Base-by-base conservation (phyloP, 2,113 vertebrate genomes). In the Procapra przewalskii region DNA sequence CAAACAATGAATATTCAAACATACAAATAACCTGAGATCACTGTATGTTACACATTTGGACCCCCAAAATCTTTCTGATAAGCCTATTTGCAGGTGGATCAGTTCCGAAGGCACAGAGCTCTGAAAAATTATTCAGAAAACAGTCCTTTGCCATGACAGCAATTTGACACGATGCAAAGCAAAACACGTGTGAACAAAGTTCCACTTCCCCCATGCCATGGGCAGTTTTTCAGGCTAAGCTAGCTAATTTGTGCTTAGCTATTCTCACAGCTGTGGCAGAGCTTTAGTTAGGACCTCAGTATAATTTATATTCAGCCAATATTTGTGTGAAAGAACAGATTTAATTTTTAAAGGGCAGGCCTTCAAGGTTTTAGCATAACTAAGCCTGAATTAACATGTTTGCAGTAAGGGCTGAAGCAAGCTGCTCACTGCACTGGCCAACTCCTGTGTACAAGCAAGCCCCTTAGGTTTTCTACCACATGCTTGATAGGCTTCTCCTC, bases 331-430 rank as follows among this genome's bases (percentile, higher is more conserved):
- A 98, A 98, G 95, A 86, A 94, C 75, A 77, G 54, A 90, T 97
- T 97, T 95, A 94, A 95, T 95, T 98, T 98, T 98, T 97, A 96
- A 86, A 97, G 83, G 33, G 88, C 62, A 97, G 12, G 77, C 91
- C 85, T 98, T 97, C 15, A 19, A 93, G 64, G 96, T 98, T 98
- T 96, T 97, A 98, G 94, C 94, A 92, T 95, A 97, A 90, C 89
- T 98, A 97, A 96, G 95, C 54, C 85, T 96, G 96, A 97, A 98
- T 97, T 98, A 98, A 88, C 48, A 97, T 94, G 82, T 92, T 98
- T 97, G 62, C 27, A 97, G 64, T 52, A 86, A 93, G 71, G 84
- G 96, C 87, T 97, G 15, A 48, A 50, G 27, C 36, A 83, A 84
- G 45, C 48, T 96, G 54, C 85, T 97, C 82, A 85, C 90, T 93